Base-by-base conservation (phyloP, 2,888 invertebrate genomes). In the Phrixothrix hirtus region DNA sequence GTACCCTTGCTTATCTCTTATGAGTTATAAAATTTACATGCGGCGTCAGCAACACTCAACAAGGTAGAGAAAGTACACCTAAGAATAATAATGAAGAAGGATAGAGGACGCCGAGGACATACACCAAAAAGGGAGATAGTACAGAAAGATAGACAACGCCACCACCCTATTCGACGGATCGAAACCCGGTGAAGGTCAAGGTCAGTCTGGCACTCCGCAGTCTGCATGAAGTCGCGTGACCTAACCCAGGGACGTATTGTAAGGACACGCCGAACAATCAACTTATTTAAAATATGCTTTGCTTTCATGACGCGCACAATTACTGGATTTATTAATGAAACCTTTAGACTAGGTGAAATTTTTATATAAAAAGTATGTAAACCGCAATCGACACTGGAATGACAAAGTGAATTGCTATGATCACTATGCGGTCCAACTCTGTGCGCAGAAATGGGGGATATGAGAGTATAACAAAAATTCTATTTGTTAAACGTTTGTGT, bases 171-270 rank as follows among this genome's bases (percentile, higher is more conserved):
- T 31, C 45, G 54, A 56, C 55, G 61, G 63, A 65, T 65, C 63
- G 64, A 65, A 65, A 62, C 59, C 58, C 57, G 61, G 59, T 58
- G 63, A 62, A 63, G 65, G 65, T 65, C 60, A 63, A 63, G 63
- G 63, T 62, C 61, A 63, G 63, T 65, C 65, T 63, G 61, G 62
- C 59, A 55, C 56, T 53, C 60, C 61, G 61, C 60, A 60, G 59
- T 43, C 56, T 54, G 44, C 55, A 50, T 53, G 52, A 52, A 50
- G 54, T 57, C 47, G 51, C 57, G 51, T 51, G 55, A 57, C 57
- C 50, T 27, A 45, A 35, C 50, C 36, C 15, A 31, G 34, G 55
- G 47, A 39, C 37, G 43, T 29, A 38, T 26, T 44, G 50, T 44
- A 49, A 49, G 49, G 49, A 49, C 43, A 37, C 17, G 29, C 12